Evolutionary conservation across 2,113 vertebrate genomes (phyloP), one percentile per base, ranked within the genome.

Genomic region (Taxidea taxus): DNA sequence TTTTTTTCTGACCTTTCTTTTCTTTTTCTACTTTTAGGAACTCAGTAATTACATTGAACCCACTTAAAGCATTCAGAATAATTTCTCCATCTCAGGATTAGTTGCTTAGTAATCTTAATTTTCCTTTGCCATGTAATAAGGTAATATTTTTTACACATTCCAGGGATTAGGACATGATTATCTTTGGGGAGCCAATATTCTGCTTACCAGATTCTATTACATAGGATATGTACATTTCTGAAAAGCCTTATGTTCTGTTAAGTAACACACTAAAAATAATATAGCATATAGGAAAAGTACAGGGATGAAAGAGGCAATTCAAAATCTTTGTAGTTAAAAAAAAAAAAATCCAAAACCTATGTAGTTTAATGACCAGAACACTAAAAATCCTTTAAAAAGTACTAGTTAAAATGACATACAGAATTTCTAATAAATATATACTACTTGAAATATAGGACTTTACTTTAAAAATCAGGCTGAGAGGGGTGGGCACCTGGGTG

Each of bases 51-150:
- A 44, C 1, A 64, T 51, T 49, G 11, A 18, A 49, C 34, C 47
- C 31, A 81, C 14, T 31, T 44, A n/a, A 49, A 34, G 60, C 83
- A 92, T 75, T 80, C 49, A 88, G 62, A 74, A 90, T 58, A 77
- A 42, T 49, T 18, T 78, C 42, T 37, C 80, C 15, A 85, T 21
- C 7, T 88, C 47, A 74, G 77, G 8, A 25, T 54, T 29, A 54
- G 39, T 77, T 60, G 44, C 56, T 82, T 44, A 68, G 18, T 34
- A 84, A n/a, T 37, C 10, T 68, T 70, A 68, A 47, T 54, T 87
- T 15, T 64, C 25, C 68, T 91, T 91, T 83, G n/a, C 34, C 72
- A 51, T 16, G 6, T 95, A 54, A 54, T n/a, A 77, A 82, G 37
- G 25, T 62, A 62, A 44, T 13, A 37, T 13, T 27, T 78, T 78